Evolutionary conservation across 2,113 vertebrate species (phyloP).

Genomic region (Peromyscus leucopus): DNA sequence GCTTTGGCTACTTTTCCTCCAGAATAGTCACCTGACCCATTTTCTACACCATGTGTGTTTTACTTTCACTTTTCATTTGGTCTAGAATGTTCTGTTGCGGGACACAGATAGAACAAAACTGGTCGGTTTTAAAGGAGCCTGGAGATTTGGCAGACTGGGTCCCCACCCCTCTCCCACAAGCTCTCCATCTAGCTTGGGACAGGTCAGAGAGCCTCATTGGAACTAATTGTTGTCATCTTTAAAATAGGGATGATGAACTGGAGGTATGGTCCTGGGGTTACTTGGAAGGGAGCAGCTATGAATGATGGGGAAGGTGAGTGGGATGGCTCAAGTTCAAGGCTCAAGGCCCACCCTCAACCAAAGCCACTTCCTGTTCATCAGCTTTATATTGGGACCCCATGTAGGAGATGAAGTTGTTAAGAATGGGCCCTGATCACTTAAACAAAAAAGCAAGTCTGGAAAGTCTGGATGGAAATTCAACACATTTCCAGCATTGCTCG

Average conservation of each 20-base stretch:
- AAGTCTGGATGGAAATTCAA: neutral
- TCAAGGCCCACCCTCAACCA: neutral
- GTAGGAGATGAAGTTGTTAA: neutral
- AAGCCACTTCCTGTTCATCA: neutral
- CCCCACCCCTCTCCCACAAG: neutral
- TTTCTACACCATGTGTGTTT: neutral
- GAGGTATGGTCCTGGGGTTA: neutral
- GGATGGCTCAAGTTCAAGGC: neutral
- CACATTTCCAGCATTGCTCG: neutral
- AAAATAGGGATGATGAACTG: neutral
- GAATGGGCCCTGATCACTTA: neutral
- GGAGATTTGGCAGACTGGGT: fast-evolving
- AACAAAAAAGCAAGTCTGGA: neutral
- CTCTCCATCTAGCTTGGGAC: neutral
- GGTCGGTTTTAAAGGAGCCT: neutral
- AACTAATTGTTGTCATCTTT: neutral
- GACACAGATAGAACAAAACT: neutral
- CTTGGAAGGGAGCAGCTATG: neutral
- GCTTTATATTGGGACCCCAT: neutral
- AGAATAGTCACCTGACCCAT: neutral
- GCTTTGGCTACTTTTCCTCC: neutral
- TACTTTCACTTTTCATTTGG: neutral
- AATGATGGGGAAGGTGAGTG: neutral
- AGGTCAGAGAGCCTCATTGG: neutral
- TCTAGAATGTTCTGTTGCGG: neutral